Base-by-base conservation (phyloP, 1,140 invertebrate species). In the Thaumatotibia leucotreta region DNA sequence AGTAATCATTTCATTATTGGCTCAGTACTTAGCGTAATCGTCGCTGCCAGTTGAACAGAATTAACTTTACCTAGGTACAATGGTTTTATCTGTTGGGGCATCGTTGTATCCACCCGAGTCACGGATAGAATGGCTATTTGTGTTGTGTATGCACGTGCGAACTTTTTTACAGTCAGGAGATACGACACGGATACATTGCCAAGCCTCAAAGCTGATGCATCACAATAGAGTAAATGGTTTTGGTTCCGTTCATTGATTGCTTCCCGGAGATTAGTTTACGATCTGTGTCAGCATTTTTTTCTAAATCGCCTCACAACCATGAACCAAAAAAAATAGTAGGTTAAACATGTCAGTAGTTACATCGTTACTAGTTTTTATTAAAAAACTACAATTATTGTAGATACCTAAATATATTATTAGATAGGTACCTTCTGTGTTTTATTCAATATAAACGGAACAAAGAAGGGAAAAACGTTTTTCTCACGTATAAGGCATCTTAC, bases 1-100 rank as follows among this genome's bases (percentile, higher is more conserved):
- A 58, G 80, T 86, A 87, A 86, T 86, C 76, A 83, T 85, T 76
- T 75, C 70, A 85, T 87, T 81, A 87, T 87, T 84, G 76, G 62
- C 79, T 68, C 73, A 69, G 76, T 86, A 76, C 78, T 86, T 84
- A 76, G 74, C 74, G 80, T 86, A 83, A 89, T 84, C 77, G 79
- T 80, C 69, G 74, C 65, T 68, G 76, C 61, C 74, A 74, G 65
- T 69, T 73, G 69, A 70, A 69, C 79, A 69, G 75, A 83, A 86
- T 85, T 78, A 80, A 79, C 76, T 84, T 87, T 86, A 82, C 84
- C 75, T 73, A 76, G 79, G 63, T 68, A 75, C 73, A 79, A 76
- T 76, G 65, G 68, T 80, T 83, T 80, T 84, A 82, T 81, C 66
- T 72, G 50, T 23, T 31, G 22, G 17, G 65, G 52, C 31, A 73